phyloP scores from a whole-genome alignment of 2,888 invertebrate genomes.

The Timandra comae region DNA sequence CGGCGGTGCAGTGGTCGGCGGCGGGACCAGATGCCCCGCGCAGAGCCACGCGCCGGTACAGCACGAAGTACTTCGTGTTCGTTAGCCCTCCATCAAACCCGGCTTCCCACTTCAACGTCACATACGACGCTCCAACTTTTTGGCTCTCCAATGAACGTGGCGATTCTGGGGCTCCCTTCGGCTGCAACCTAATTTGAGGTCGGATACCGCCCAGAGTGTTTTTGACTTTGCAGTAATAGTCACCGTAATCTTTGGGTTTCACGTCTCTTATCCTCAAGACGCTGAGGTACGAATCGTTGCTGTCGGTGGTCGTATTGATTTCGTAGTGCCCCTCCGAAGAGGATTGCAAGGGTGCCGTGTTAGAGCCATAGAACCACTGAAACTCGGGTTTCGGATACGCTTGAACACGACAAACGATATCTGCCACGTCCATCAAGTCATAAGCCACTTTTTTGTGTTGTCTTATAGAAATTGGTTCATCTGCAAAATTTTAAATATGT shows the following conservation, averaged over 20 bases:
- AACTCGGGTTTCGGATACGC: constrained; percentile 95
- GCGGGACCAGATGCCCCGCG: constrained; percentile 75
- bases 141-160: constrained; percentile 84
- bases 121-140: constrained; percentile 86
- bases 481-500: constrained; percentile 58
- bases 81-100: constrained; percentile 93
- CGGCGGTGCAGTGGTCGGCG: constrained; percentile 46
- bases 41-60: constrained; percentile 81
- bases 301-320: constrained; percentile 86
- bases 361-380: constrained; percentile 91
- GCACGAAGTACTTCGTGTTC: constrained; percentile 92
- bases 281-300: constrained; percentile 91
- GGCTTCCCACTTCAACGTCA: constrained; percentile 89
- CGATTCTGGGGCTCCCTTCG: constrained; percentile 91
- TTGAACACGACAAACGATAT: constrained; percentile 91
- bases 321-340: constrained; percentile 91
- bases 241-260: constrained; percentile 91
- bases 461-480: constrained; percentile 90
- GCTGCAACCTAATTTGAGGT: constrained; percentile 86
- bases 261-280: constrained; percentile 84
- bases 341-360: constrained; percentile 83
- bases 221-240: constrained; percentile 91
- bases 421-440: constrained; percentile 88
- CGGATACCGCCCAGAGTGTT: constrained; percentile 88
- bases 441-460: constrained; percentile 93